phyloP scores from a whole-genome alignment of 2,888 invertebrate species.

The Aelia acuminata region DNA sequence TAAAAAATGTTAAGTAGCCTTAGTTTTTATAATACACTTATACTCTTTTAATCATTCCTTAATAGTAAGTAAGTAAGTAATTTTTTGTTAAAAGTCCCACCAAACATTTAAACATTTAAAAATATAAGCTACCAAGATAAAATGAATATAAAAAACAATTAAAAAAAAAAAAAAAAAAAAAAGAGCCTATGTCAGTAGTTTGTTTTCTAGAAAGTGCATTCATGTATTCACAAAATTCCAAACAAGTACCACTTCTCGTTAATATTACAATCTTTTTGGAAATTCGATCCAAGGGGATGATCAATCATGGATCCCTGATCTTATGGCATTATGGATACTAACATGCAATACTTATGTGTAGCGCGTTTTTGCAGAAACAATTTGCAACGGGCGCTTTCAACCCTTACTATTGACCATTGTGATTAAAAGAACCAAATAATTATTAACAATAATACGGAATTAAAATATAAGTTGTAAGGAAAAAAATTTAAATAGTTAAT shows the following conservation, averaged over 20 bases:
- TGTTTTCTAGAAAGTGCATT: neutral
- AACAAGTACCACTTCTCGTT: neutral
- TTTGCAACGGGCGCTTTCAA: conserved; percentile 37
- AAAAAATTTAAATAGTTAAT: neutral
- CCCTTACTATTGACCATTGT: neutral
- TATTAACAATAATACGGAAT: neutral
- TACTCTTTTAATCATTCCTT: too few relatives aligned
- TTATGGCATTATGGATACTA: conserved; percentile 48
- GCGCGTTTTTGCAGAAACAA: conserved; percentile 43
- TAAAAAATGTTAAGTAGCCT: too few relatives aligned
- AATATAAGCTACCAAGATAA: too few relatives aligned
- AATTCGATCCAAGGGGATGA: neutral
- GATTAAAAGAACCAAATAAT: neutral
- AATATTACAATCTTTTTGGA: neutral
- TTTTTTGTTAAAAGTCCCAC: too few relatives aligned
- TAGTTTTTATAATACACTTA: too few relatives aligned
- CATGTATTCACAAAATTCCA: neutral
- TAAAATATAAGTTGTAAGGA: neutral
- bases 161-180: too few relatives aligned
- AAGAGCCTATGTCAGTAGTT: neutral
- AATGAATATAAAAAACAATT: too few relatives aligned
- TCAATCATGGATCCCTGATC: conserved; percentile 23
- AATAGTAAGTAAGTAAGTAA: too few relatives aligned
- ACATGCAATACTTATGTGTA: conserved; percentile 46
- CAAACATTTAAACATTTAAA: too few relatives aligned